phyloP scores from a whole-genome alignment of 2,113 vertebrate genomes.

The Dolichotis patagonum region DNA sequence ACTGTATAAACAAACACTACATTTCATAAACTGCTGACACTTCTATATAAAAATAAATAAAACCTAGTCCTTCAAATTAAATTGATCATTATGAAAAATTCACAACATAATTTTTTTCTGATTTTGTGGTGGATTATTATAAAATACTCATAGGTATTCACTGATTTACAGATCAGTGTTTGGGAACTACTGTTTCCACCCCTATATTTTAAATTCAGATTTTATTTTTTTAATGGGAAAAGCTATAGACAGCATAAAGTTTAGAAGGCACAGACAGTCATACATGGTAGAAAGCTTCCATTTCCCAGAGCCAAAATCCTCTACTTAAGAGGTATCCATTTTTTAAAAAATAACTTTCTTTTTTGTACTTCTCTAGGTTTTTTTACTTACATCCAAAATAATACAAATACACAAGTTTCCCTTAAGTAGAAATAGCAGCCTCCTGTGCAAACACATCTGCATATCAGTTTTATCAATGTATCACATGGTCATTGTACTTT shows the following conservation, averaged over 20 bases:
- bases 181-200: conserved; percentile 1
- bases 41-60: conserved; percentile 49
- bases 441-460: neutral
- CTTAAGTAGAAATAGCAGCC: neutral
- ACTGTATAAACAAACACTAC: conserved; percentile 42
- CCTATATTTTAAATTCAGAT: conserved; percentile 32
- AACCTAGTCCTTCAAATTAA: conserved; percentile 50
- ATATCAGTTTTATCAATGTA: conserved; percentile 1
- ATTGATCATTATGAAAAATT: conserved; percentile 52
- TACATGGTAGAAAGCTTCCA: neutral
- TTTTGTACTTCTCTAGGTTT: neutral
- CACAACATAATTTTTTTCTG: conserved; percentile 6
- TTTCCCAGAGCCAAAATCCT: neutral
- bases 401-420: neutral
- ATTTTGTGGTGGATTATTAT: conserved; percentile 35
- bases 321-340: neutral
- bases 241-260: neutral
- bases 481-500: neutral
- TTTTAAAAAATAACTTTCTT: conserved; percentile 44
- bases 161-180: conserved; percentile 5
- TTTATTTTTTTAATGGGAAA: conserved; percentile 1
- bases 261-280: neutral
- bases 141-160: neutral
- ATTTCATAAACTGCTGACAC: neutral
- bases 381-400: conserved; percentile 20